These are phyloP conservation scores for Selene dorsalis DNA, from an alignment of 2,797 vertebrate species.

Conservation along the genomic window DNA sequence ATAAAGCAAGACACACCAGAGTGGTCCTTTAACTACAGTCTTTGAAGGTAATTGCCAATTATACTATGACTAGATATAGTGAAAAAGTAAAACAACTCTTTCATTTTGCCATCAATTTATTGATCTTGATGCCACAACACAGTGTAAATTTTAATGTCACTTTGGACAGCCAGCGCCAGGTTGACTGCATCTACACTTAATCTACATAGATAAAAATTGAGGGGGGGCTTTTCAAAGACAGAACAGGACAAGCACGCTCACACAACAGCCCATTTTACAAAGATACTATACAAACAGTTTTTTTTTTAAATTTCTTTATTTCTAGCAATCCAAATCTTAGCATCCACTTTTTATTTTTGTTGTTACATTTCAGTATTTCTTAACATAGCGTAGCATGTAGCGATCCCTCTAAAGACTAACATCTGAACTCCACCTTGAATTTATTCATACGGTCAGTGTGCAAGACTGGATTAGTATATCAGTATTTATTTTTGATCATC, in stretches of 20 bases:
- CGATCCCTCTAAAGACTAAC: slow-evolving; percentile 3
- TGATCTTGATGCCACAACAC: not conserved
- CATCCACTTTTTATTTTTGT: slow-evolving; percentile 16
- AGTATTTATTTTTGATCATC: not conserved
- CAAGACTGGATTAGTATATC: not conserved
- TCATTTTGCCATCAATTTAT: not conserved
- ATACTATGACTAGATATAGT: not conserved
- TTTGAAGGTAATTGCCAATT: slow-evolving; percentile 14
- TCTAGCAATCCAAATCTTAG: slow-evolving; percentile 10
- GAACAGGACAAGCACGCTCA: not conserved
- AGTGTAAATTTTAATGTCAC: slow-evolving; percentile 2
- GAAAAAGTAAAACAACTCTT: not conserved
- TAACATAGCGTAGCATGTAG: not conserved
- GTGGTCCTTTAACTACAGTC: slow-evolving; percentile 16
- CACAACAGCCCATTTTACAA: slow-evolving; percentile 1
- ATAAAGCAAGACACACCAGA: slow-evolving; percentile 30
- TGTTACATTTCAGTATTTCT: not conserved
- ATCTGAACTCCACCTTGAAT: slow-evolving; percentile 1
- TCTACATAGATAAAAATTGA: not conserved
- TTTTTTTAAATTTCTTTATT: slow-evolving; percentile 10
- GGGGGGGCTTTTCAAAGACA: not conserved
- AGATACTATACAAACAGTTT: slow-evolving; percentile 1
- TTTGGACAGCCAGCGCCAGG: not conserved
- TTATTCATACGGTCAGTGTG: not conserved
- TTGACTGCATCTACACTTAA: slow-evolving; percentile 2